These are phyloP conservation scores for Orthosia cruda DNA, from an alignment of 2,888 invertebrate genomes.

Conservation along the genomic window DNA sequence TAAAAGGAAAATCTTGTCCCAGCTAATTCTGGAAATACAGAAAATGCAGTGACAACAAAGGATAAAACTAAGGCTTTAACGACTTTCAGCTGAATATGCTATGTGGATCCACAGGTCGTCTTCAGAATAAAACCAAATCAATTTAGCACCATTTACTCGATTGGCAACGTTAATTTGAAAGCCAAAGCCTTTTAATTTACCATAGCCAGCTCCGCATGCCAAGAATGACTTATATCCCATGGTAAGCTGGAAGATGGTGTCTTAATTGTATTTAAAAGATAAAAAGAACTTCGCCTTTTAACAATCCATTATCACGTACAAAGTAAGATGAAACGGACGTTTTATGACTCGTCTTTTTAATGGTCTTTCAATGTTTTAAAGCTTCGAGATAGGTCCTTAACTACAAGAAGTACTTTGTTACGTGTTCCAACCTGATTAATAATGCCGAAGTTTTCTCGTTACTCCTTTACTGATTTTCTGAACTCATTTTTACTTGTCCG, in stretches of 20 bases:
- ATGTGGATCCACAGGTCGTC: conserved; percentile 19
- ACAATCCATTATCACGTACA: conserved; percentile 68
- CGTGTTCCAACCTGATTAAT: conserved; percentile 51
- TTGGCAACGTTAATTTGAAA: conserved; percentile 55
- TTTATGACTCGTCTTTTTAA: conserved; percentile 70
- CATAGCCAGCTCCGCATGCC: conserved; percentile 24
- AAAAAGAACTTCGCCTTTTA: conserved; percentile 59
- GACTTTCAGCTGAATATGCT: conserved; percentile 9
- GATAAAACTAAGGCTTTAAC: conserved; percentile 6
- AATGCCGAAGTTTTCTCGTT: conserved; percentile 64
- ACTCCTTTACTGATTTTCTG: conserved; percentile 62
- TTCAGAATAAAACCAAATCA: conserved; percentile 37
- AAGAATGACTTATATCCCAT: conserved; percentile 50
- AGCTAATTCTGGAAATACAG: not conserved
- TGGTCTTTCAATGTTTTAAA: conserved; percentile 69
- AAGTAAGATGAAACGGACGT: conserved; percentile 64
- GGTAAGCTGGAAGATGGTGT: conserved; percentile 45
- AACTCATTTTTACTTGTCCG: conserved; percentile 63
- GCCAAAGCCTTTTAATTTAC: conserved; percentile 47
- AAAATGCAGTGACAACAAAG: not conserved
- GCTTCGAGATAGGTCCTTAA: conserved; percentile 44
- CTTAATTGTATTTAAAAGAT: conserved; percentile 63
- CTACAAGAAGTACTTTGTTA: conserved; percentile 54
- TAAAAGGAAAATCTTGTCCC: not conserved
- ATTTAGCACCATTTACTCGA: conserved; percentile 45